Conservation (phyloP, 1,140 invertebrate genomes). For the Halictus rubicundus region DNA sequence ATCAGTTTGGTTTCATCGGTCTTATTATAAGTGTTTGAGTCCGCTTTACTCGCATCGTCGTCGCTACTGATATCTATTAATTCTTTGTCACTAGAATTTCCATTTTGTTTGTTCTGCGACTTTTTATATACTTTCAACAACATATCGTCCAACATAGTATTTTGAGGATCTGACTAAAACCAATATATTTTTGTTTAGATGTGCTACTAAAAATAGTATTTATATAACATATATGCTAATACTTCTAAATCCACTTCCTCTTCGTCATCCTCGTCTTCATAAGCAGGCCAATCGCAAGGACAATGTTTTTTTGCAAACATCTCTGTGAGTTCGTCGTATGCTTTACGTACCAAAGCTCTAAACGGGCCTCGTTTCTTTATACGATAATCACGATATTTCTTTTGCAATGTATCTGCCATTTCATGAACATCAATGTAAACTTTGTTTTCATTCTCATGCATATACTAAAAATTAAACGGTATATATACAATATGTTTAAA, state of each 20-base stretch:
- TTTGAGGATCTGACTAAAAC: conserved; percentile 70
- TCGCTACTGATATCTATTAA: conserved; percentile 81
- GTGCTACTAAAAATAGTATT: conserved; percentile 6
- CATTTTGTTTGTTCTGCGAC: conserved; percentile 69
- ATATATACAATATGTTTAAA: too few relatives aligned
- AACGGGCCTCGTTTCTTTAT: conserved; percentile 86
- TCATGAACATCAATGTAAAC: conserved; percentile 87
- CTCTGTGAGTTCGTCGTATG: conserved; percentile 80
- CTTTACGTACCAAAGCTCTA: conserved; percentile 83
- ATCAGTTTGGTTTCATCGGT: not conserved
- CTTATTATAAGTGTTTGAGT: conserved; percentile 43
- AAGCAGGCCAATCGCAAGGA: conserved; percentile 46
- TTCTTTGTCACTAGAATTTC: conserved; percentile 79
- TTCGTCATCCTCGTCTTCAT: conserved; percentile 80
- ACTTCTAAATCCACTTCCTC: conserved; percentile 83
- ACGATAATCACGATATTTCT: conserved; percentile 86
- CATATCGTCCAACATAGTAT: conserved; percentile 58
- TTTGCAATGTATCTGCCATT: conserved; percentile 87
- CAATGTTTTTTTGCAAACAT: conserved; percentile 71
- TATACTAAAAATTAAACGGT: conserved; percentile 80
- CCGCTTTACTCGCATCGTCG: conserved; percentile 72
- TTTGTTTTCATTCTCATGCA: conserved; percentile 87
- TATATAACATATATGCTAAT: conserved; percentile 33
- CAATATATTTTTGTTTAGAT: conserved; percentile 10
- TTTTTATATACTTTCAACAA: conserved; percentile 74